These are phyloP conservation scores for Argya squamiceps DNA, from an alignment of 2,797 vertebrate genomes.

Conservation along the genomic window DNA sequence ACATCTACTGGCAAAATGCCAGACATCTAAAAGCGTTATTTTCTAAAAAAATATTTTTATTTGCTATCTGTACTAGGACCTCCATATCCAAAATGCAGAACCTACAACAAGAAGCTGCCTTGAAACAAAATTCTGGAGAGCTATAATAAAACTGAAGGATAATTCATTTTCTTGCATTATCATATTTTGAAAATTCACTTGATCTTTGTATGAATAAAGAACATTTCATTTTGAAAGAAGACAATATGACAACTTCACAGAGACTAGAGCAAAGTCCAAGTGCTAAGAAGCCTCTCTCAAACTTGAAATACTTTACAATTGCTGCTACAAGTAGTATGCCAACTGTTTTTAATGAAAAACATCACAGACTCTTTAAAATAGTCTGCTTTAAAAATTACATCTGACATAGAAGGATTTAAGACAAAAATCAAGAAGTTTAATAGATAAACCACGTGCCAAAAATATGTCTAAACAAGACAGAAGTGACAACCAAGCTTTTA, in stretches of 20 bases:
- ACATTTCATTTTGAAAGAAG: not conserved
- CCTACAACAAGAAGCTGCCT: not conserved
- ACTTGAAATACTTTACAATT: not conserved
- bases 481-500: not conserved
- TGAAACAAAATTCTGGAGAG: not conserved
- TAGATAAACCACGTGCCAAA: not conserved
- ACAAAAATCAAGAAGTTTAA: not conserved
- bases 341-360: not conserved
- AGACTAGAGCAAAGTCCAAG: not conserved
- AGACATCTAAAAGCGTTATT: not conserved
- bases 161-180: not conserved
- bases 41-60: not conserved
- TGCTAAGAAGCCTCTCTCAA: not conserved
- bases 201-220: not conserved
- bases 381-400: not conserved
- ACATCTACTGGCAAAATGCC: not conserved
- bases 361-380: not conserved
- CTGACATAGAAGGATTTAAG: not conserved
- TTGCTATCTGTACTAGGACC: not conserved
- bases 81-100: not conserved
- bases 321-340: not conserved
- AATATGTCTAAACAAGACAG: not conserved
- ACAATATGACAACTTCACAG: not conserved
- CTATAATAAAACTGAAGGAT: not conserved
- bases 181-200: not conserved